Evolutionary conservation across 2,888 invertebrate species (phyloP).

Genomic region (Apodemia mormo): DNA sequence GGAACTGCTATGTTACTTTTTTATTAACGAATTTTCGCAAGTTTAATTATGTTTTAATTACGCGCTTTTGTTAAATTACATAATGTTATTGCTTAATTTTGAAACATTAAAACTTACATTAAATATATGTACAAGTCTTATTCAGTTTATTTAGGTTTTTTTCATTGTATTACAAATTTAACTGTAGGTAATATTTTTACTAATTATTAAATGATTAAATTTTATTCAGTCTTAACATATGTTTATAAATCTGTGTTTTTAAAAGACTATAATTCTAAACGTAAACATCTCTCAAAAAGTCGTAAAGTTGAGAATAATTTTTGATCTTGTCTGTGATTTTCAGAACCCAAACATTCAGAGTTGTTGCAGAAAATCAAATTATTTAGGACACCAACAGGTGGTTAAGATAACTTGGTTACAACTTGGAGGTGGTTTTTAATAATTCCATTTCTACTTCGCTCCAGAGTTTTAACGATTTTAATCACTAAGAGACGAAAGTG

Average conservation of each 20-base stretch:
- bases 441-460: constrained; percentile 61
- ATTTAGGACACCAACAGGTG: constrained; percentile 76
- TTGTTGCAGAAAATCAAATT: constrained; percentile 63
- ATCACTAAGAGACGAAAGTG: neutral
- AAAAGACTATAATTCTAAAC: no score
- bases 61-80: neutral
- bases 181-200: no score
- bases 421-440: constrained; percentile 58
- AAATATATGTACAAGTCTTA: no score
- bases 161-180: no score
- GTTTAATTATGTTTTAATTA: constrained; percentile 9
- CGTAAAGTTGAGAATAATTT: neutral
- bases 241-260: no score
- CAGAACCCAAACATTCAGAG: constrained; percentile 46
- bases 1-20: constrained; percentile 18
- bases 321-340: neutral
- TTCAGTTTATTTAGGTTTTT: no score
- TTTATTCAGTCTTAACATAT: no score
- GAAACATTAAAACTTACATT: neutral
- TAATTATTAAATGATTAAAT: no score
- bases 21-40: constrained; percentile 16
- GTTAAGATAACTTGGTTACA: constrained; percentile 60
- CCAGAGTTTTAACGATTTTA: constrained; percentile 65
- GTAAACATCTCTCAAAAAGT: no score
- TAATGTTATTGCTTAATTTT: neutral